Base-by-base conservation (phyloP, 2,797 vertebrate genomes). In the Argyrosomus regius region DNA sequence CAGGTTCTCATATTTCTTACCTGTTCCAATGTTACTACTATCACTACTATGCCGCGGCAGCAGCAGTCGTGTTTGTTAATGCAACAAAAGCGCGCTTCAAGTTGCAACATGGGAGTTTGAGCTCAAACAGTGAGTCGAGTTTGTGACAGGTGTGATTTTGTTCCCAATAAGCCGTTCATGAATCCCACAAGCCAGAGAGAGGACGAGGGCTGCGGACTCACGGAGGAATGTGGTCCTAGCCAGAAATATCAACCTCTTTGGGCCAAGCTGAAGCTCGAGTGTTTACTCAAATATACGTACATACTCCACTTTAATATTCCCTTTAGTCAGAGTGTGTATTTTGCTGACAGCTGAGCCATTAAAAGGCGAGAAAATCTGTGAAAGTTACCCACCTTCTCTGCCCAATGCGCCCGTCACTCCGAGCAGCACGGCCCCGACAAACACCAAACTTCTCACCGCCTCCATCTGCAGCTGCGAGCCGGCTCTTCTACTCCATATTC, bases 331-430 rank as follows among this genome's bases (percentile, higher is more conserved):
- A 5, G 61, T 4, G 48, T 57, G 3, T 57, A 2, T 53, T 31
- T 26, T 22, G 2, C 26, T 0, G 1, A 49, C 28, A 50, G 49
- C 0, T 5, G 7, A 20, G 69, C 1, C 8, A 13, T n/a, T 45
- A 45, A 9, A 9, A 48, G 24, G 52, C 52, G 26, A 41, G 26
- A 17, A 71, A 48, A 26, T 67, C 84, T 52, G 52, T 22, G 50
- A 63, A 87, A 88, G 80, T 90, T 52, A 96, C 96, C 92, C 93
- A 96, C 96, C 95, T 96, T 96, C 95, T 93, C 95, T 94, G 81
- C 76, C 92, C 86, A 89, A 49, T 35, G 92, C 85, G 86, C 90
- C 88, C 83, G 93, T 76, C 77, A 74, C 89, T 89, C 89, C 93
- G 86, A 93, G 87, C 87, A 96, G 83, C 90, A 94, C 89, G 82